Base-by-base conservation (phyloP, 2,797 vertebrate species). In the Gadopsis marmoratus region DNA sequence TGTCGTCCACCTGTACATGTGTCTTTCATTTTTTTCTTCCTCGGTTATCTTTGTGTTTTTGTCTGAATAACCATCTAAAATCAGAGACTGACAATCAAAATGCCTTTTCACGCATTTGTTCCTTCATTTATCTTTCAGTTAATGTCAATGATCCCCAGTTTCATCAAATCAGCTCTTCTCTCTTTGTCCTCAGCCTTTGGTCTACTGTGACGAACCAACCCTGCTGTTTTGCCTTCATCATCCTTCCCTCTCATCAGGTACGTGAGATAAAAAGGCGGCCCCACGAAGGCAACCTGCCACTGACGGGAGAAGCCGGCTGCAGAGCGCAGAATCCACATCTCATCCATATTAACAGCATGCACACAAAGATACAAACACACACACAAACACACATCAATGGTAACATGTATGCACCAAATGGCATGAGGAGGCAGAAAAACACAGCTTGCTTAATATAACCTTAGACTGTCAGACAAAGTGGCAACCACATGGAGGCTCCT, bases 311-410 rank as follows among this genome's bases (percentile, higher is more conserved):
- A 76, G 70, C 43, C 72, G 59, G 43, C 60, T 9, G 43, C 47
- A 61, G 60, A 75, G 37, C 69, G 62, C 50, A 43, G 55, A 51
- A 71, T 70, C 50, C 26, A 66, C 41, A 45, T 43, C 72, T 68
- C 43, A 80, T 88, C 74, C 69, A 84, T 87, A 81, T 86, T 78
- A 78, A 79, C 60, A 54, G 71, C 60, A 68, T 3, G 2, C 10
- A 45, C 65, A n/a, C 41, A 54, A 23, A 71, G 9, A 64, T 31
- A 64, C 17, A 53, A 23, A 53, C 4, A 55, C 13, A 56, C 53
- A 23, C 35, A 41, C 19, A n/a, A 19, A 47, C 5, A 23, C 4
- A 35, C 61, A 41, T 26, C 26, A 26, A 26, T 31, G 19, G 26
- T 14, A 54, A 74, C 59, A 56, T 73, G 54, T 19, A 41, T 16